Evolutionary conservation across 2,113 vertebrate genomes (phyloP).

Genomic region (Cervus canadensis): DNA sequence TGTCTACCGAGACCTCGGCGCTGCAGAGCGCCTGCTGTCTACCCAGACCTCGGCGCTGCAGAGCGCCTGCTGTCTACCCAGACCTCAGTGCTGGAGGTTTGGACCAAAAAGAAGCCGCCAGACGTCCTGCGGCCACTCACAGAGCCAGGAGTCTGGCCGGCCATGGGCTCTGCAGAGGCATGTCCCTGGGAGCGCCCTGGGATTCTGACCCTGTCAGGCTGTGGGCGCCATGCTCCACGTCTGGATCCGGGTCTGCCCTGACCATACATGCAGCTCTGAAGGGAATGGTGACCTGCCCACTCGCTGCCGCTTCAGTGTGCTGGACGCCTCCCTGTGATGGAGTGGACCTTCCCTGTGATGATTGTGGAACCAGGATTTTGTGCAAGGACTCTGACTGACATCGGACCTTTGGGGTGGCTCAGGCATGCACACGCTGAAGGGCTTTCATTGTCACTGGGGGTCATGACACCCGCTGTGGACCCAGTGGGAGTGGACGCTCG

Average conservation of each 20-base stretch:
- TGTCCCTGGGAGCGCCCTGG: neutral
- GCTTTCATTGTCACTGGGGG: neutral
- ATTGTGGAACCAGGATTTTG: neutral
- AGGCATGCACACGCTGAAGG: fast-evolving
- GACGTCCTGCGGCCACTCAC: neutral
- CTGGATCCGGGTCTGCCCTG: neutral
- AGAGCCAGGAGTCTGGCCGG: neutral
- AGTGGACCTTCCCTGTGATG: neutral
- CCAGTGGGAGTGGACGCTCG: fast-evolving
- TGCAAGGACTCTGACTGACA: neutral
- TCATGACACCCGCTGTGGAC: neutral
- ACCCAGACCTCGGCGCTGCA: neutral
- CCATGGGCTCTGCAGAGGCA: neutral
- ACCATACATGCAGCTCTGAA: neutral
- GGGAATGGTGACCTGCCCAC: neutral
- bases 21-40: neutral
- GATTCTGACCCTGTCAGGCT: neutral
- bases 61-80: too few relatives aligned
- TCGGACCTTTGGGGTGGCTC: neutral
- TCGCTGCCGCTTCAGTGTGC: neutral
- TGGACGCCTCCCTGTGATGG: neutral
- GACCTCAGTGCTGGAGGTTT: neutral
- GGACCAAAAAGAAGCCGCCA: neutral
- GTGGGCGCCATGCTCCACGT: fast-evolving
- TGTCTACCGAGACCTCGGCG: fast-evolving